Conservation (phyloP, 2,113 vertebrate genomes). For the Dicerorhinus sumatrensis region DNA sequence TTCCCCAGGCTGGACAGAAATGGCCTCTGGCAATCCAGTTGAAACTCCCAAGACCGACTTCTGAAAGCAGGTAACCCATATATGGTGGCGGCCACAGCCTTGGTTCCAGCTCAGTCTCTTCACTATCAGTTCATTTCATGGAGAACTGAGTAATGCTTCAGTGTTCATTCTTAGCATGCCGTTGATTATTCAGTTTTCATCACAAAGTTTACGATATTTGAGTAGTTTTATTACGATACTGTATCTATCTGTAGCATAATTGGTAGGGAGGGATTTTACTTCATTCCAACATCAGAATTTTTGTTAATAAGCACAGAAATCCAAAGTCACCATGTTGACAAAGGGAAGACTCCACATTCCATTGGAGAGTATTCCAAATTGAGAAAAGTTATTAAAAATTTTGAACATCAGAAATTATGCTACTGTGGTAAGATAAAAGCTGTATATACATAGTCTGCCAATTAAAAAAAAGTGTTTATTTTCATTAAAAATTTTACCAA, state of each 20-base stretch:
- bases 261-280: neutral
- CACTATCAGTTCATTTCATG: neutral
- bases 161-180: neutral
- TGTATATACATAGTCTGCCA: neutral
- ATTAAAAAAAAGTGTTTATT: neutral
- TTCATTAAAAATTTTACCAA: neutral
- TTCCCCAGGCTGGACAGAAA: neutral
- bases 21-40: neutral
- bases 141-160: neutral
- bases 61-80: neutral
- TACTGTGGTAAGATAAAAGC: neutral
- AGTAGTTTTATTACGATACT: neutral
- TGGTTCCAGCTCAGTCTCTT: fast-evolving
- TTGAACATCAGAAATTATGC: neutral
- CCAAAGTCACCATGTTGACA: neutral
- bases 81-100: neutral
- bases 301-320: neutral
- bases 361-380: neutral
- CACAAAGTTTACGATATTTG: neutral
- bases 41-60: neutral
- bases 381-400: neutral
- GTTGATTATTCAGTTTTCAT: neutral
- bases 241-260: neutral
- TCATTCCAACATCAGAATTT: neutral
- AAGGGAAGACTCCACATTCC: neutral